phyloP scores from a whole-genome alignment of 1,140 invertebrate genomes.

The Zeugodacus cucurbitae region DNA sequence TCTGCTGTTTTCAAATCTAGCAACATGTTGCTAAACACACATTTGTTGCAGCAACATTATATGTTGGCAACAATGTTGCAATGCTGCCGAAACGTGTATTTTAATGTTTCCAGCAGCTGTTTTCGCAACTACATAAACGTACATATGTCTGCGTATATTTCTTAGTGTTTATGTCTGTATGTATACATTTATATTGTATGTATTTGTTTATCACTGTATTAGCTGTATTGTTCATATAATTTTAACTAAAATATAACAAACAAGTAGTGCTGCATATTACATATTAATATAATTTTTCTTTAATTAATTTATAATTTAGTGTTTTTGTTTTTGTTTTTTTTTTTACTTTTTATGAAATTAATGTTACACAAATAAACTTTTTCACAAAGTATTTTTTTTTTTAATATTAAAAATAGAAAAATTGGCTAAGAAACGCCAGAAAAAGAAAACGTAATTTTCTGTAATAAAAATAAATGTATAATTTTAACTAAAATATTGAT shows the following conservation, averaged over 20 bases:
- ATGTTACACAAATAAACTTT: too few relatives aligned
- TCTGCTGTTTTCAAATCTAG: not conserved
- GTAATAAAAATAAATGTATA: not conserved
- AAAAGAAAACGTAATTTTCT: not conserved
- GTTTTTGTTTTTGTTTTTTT: too few relatives aligned
- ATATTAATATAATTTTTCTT: not conserved
- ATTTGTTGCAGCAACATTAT: not conserved
- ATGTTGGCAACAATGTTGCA: not conserved
- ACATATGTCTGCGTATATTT: not conserved
- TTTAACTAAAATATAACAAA: not conserved
- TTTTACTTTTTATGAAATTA: too few relatives aligned
- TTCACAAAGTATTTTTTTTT: not conserved
- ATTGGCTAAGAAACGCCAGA: not conserved
- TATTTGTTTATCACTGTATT: not conserved
- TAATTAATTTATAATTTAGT: not conserved
- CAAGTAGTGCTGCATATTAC: not conserved
- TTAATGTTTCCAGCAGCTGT: not conserved
- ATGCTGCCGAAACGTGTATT: not conserved
- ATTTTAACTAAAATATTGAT: not conserved
- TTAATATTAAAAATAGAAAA: not conserved
- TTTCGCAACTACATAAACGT: not conserved
- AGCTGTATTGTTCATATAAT: not conserved
- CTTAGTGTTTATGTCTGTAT: not conserved
- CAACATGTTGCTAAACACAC: not conserved
- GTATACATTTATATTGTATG: not conserved